Evolutionary conservation across 2,797 vertebrate genomes (phyloP).

Genomic region (Dendrocincla tyrannina): DNA sequence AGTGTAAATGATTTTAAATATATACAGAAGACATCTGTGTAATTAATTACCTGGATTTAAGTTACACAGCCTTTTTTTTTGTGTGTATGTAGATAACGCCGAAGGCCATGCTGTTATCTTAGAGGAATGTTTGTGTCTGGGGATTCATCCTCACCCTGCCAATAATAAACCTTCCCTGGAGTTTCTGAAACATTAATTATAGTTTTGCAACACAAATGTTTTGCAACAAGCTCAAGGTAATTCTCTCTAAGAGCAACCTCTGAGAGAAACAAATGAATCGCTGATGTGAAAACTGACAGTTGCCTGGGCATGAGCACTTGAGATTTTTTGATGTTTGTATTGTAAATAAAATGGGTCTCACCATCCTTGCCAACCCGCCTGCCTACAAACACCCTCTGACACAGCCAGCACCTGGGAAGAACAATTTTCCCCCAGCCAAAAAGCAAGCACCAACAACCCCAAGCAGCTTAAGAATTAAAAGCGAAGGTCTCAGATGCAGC

Average conservation of each 20-base stretch:
- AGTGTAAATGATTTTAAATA: neutral
- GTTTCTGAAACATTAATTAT: constrained; percentile 34
- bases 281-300: constrained; percentile 1
- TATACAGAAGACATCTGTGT: neutral
- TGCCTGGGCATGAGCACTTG: neutral
- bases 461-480: neutral
- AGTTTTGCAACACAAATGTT: neutral
- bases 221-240: constrained; percentile 18
- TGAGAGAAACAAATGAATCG: neutral
- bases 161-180: neutral
- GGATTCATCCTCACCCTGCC: neutral
- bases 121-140: constrained; percentile 24
- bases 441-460: neutral
- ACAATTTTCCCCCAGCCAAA: neutral
- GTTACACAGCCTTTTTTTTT: neutral
- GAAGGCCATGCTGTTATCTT: neutral
- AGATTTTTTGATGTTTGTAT: neutral
- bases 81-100: neutral
- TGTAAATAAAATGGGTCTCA: neutral
- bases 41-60: constrained; percentile 25
- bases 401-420: neutral
- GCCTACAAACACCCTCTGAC: neutral
- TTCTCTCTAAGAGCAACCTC: neutral
- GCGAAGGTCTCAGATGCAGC: neutral
- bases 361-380: neutral